Base-by-base conservation (phyloP, 1,140 invertebrate species). In the Pseudomyrmex concolor region DNA sequence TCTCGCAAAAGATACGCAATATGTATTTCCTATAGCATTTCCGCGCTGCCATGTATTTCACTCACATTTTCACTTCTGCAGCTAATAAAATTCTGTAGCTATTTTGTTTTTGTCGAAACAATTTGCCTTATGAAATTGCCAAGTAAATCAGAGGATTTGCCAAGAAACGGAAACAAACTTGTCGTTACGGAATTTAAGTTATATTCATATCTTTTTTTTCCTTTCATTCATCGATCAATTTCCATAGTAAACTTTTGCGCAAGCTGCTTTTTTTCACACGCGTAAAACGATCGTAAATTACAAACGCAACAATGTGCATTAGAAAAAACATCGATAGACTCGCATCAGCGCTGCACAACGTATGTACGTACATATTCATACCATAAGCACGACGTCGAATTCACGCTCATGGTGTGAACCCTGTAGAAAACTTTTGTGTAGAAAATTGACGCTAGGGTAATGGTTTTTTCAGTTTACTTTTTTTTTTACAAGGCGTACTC, bases 391-490 rank as follows among this genome's bases (percentile, higher is more conserved):
- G 76, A 84, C 60, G 51, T 67, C 55, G 67, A 15, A 86, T 83
- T 55, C 77, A 72, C 84, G 84, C 83, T 84, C 87, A 89, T 85
- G 64, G 83, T 70, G 81, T 89, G 87, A 89, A 88, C 88, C 81
- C 86, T 83, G 87, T 89, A 89, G 84, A 86, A 88, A 88, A 89
- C 84, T 88, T 81, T 90, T 89, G 92, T 87, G 92, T 94, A 94
- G 91, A 93, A 94, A 94, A 93, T 94, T 94, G 92, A 94, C 92
- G 89, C 91, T 93, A 93, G 91, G 92, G 91, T 94, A 90, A 92
- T 92, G 60, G 84, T 77, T 73, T 68, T 62, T 76, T 84, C 62
- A 66, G 80, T 77, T 60, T 60, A 19, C 34, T 74, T 83, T 60
- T 25, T 90, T 91, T 90, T 91, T 90, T 92, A 91, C 91, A 93